Conservation (phyloP, 2,797 vertebrate genomes). For the Loriculus beryllinus region DNA sequence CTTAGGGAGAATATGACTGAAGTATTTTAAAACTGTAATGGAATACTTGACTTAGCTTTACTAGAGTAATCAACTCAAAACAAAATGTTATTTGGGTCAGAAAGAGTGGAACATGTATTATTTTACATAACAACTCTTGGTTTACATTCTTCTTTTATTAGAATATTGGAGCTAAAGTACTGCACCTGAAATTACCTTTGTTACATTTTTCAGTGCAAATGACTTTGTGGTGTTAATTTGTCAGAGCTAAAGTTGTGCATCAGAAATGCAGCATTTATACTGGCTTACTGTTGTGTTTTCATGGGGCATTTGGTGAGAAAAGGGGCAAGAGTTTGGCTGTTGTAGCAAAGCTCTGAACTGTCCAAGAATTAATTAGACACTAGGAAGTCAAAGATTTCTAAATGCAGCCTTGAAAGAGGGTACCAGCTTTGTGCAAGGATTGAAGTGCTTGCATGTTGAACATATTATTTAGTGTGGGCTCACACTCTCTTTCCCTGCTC, state of each 20-base stretch:
- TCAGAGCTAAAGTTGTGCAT: not conserved
- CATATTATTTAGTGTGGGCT: not conserved
- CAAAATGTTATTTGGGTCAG: not conserved
- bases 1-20: not conserved
- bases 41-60: not conserved
- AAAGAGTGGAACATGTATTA: not conserved
- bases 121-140: not conserved
- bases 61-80: not conserved
- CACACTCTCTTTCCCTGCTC: not conserved
- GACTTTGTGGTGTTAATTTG: not conserved
- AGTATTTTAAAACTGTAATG: not conserved
- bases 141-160: not conserved
- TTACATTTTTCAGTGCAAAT: not conserved
- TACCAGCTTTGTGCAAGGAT: not conserved
- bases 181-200: not conserved
- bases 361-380: not conserved
- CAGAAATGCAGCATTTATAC: not conserved
- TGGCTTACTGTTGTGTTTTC: not conserved
- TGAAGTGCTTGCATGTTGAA: not conserved
- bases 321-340: not conserved
- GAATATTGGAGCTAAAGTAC: not conserved
- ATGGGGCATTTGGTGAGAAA: not conserved
- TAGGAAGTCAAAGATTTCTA: not conserved
- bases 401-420: not conserved
- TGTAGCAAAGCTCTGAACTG: not conserved